Evolutionary conservation across 2,888 invertebrate species (phyloP), one percentile per base, ranked within the genome.

Genomic region (Temnothorax unifasciatus): DNA sequence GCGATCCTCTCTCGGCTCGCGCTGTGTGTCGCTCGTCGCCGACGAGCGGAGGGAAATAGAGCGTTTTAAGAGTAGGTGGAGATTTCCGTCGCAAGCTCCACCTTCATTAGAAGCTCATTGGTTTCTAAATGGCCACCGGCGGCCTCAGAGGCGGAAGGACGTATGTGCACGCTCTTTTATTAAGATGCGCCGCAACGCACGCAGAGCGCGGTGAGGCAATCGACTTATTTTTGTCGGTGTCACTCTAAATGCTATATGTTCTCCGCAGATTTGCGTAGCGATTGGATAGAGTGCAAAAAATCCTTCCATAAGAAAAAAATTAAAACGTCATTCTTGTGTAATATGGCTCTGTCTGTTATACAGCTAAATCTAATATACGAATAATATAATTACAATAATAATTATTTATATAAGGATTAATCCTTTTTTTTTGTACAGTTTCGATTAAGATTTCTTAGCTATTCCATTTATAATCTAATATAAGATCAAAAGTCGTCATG

Each of bases 11-110:
- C 71, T 66, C 66, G 29, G 29, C 52, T 84, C 59, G 71, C 38
- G 25, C 66, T 79, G 34, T 5, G 63, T 75, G 63, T 54, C 79
- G 75, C 64, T 86, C 83, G 61, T 85, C 85, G 86, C 83, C 82
- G 87, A 50, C 59, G 44, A 86, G 83, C 88, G 86, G 83, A 87
- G 91, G 91, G 92, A 94, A 94, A 93, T 93, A 93, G 93, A 93
- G 91, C 92, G 90, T 92, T 94, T 93, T 93, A 91, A 93, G 92
- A 94, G 95, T 94, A 93, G 95, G 94, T 94, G 95, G 95, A 94
- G 94, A 94, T 94, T 93, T 92, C 89, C 90, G 88, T 83, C 83
- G 83, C 89, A 91, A 89, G 93, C 94, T 94, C 94, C 94, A 94
- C 94, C 94, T 93, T 94, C 93, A 92, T 94, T 93, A 93, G 90